Evolutionary conservation across 2,888 invertebrate genomes (phyloP), one percentile per base, ranked within the genome.

Genomic region (Xylocampa areola): DNA sequence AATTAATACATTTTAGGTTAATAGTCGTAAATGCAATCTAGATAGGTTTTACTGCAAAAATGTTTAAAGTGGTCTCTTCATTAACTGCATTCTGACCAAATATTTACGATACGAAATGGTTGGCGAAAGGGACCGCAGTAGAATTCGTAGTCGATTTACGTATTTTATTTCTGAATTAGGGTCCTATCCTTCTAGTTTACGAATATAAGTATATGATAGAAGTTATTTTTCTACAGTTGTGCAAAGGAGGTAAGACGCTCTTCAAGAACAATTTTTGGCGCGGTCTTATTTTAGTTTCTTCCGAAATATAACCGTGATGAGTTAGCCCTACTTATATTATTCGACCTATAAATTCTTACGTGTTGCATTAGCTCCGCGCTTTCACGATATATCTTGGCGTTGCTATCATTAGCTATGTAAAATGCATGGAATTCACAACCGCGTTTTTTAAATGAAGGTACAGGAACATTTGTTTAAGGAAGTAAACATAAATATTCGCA

Each of bases 1-100:
- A 53, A 68, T 54, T 43, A 49, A 45, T 32, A 21, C 55, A 68
- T 70, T 68, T 68, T 45, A 70, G 57, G 72, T 57, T 68, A 60
- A 64, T 51, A n/a, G 19, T 43, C 23, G 39, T 33, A 33, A 62
- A 49, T 25, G 50, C 47, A 48, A 44, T 64, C 55, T 55, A 54
- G 65, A 65, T 50, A 72, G 64, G 39, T 44, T 53, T 44, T 41
- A 58, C 47, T 37, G 45, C 39, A 45, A 65, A 64, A 60, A 68
- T 32, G 48, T 68, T 68, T 43, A 52, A 49, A 60, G 49, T 21
- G n/a, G 36, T 36, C 47, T 25, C 47, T 36, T 45, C 11, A 55
- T 69, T 65, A 49, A 65, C 53, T 23, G 53, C 55, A 53, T 55
- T 53, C 60, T 44, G 14, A 33, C n/a, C 48, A 35, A 57, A 68